These are phyloP conservation scores for Cygnus olor DNA, from an alignment of 2,797 vertebrate species.

Conservation along the genomic window DNA sequence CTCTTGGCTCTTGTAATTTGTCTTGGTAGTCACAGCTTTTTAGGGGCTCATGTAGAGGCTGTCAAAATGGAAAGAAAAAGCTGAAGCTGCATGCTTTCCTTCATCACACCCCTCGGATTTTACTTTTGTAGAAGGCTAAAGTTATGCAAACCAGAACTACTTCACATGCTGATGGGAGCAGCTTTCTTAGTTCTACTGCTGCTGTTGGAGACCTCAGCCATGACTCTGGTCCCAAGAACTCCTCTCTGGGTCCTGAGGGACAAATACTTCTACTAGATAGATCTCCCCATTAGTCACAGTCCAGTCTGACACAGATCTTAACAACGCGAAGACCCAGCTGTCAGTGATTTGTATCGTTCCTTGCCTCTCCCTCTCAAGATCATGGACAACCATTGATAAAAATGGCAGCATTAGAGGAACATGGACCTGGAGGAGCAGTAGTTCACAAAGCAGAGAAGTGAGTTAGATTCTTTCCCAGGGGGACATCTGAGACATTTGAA, in stretches of 20 bases:
- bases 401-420: not conserved
- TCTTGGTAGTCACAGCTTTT: not conserved
- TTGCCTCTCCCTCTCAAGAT: not conserved
- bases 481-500: not conserved
- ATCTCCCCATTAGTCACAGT: not conserved
- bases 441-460: not conserved
- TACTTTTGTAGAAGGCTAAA: not conserved
- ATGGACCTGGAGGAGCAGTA: not conserved
- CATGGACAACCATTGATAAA: not conserved
- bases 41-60: not conserved
- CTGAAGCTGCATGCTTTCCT: not conserved
- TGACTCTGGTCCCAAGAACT: not conserved
- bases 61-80: not conserved
- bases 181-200: not conserved
- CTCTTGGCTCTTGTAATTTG: not conserved
- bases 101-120: not conserved
- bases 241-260: not conserved
- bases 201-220: not conserved
- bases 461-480: not conserved
- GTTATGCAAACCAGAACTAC: constrained; percentile 15
- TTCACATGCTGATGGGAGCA: not conserved
- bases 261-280: not conserved
- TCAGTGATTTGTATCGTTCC: not conserved
- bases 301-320: not conserved
- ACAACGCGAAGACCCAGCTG: not conserved